phyloP scores from a whole-genome alignment of 2,888 invertebrate species.

The Andricus quercusramuli region DNA sequence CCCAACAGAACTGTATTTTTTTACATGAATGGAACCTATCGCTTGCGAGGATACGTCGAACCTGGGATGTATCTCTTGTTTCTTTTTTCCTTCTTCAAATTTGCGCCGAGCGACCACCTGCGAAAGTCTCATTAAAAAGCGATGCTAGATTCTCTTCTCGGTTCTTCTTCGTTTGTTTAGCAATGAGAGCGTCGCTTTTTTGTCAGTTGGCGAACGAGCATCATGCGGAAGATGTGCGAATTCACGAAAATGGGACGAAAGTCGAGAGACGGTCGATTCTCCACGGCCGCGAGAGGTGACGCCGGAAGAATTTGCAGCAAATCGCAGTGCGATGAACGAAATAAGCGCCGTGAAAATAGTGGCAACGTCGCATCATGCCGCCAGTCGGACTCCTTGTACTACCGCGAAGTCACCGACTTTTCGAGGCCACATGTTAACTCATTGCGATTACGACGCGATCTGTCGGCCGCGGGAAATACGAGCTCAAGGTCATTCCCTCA shows the following conservation, averaged over 20 bases:
- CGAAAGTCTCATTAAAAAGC: slow-evolving; percentile 1
- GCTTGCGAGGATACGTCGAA: neutral
- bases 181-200: neutral
- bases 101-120: neutral
- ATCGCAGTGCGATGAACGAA: slow-evolving; percentile 43
- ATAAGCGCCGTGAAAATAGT: slow-evolving; percentile 52
- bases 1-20: neutral
- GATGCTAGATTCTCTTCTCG: neutral
- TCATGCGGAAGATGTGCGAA: slow-evolving; percentile 26
- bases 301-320: slow-evolving; percentile 53
- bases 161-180: slow-evolving; percentile 1
- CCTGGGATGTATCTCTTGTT: slow-evolving; percentile 1
- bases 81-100: neutral
- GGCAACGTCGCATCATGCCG: slow-evolving; percentile 70
- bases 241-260: slow-evolving; percentile 26
- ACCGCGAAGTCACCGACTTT: slow-evolving; percentile 77
- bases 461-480: slow-evolving; percentile 75
- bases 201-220: neutral
- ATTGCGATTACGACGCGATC: slow-evolving; percentile 77
- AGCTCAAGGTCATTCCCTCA: slow-evolving; percentile 73
- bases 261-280: slow-evolving; percentile 41
- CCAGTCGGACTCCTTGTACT: slow-evolving; percentile 60
- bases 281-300: slow-evolving; percentile 44
- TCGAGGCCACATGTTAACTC: slow-evolving; percentile 76
- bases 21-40: slow-evolving; percentile 1